Base-by-base conservation (phyloP, 1,140 invertebrate genomes). In the Danaus plexippus region DNA sequence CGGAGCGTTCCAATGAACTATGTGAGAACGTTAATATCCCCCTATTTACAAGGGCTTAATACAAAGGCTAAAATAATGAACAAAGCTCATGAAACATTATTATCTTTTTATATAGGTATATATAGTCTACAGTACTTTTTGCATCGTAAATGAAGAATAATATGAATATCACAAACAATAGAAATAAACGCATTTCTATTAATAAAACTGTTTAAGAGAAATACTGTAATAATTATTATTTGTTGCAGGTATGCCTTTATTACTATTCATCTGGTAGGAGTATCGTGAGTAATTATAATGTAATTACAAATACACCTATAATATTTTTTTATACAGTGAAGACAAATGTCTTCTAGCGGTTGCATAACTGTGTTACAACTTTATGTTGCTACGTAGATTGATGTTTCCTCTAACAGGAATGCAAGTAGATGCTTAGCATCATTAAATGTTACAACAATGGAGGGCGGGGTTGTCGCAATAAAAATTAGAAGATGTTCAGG, bases 401-500 rank as follows among this genome's bases (percentile, higher is more conserved):
- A 61, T 61, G 46, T 44, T 65, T 65, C 63, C 59, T 66, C 51
- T 62, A 53, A 11, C 52, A 63, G 32, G 43, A 60, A 60, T 54
- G 22, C 22, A 32, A 32, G 22, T 32, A 32, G 22, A 55, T 51
- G 52, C 45, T 13, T 60, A 44, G 11, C 52, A 32, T 60, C 58
- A 51, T 64, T 61, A 76, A 62, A 58, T 32, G 22, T 66, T 64
- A 73, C 58, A 83, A 85, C 82, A 85, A 85, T 82, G 73, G 62
- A 72, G 78, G 82, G 82, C 65, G 79, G 68, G 77, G 80, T 78
- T 70, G 64, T 70, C 59, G 73, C 65, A 78, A 76, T 76, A 80
- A 84, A 83, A 80, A 80, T 76, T 74, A 76, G 75, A 75, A 82
- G 73, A 80, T 67, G 63, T 49, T 63, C 70, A 76, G 77, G 76